A percentile compares a stretch with the other conserved stretches of the same genome.
phyloP scores from a whole-genome alignment of 2,888 invertebrate genomes.

The Nasonia oneida region DNA sequence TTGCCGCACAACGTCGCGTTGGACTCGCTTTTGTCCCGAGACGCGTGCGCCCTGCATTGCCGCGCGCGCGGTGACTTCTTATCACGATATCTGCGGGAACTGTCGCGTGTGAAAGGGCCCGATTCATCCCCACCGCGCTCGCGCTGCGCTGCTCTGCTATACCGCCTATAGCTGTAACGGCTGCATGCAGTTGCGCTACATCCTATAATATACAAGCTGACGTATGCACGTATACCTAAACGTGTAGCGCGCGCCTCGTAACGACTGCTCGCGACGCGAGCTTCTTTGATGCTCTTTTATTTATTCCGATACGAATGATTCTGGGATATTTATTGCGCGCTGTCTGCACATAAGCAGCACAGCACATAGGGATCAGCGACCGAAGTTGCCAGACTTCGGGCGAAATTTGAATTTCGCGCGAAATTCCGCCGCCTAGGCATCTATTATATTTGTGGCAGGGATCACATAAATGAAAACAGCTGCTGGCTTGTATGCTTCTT shows the following conservation, averaged over 20 bases:
- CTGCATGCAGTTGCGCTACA: not conserved
- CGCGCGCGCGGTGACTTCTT: not conserved
- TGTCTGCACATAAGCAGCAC: not conserved
- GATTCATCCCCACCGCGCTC: not conserved
- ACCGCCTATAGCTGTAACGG: not conserved
- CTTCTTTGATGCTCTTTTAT: conserved; percentile 1
- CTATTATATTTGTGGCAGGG: not conserved
- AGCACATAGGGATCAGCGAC: too few relatives aligned
- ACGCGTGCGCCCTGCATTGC: too few relatives aligned
- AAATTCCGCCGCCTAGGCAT: too few relatives aligned
- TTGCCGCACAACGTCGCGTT: too few relatives aligned
- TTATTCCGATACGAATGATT: not conserved
- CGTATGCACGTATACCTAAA: not conserved
- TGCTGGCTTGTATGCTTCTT: not conserved
- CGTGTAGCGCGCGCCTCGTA: not conserved
- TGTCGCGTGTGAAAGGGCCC: conserved; percentile 31
- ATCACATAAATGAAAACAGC: not conserved
- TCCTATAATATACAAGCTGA: not conserved
- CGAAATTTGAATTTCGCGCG: not conserved
- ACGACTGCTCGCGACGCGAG: too few relatives aligned
- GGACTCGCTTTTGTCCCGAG: too few relatives aligned
- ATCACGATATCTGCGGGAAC: conserved; percentile 23
- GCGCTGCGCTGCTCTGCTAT: not conserved
- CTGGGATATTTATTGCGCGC: not conserved
- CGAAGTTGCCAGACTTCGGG: too few relatives aligned